Base-by-base conservation (phyloP, 1,140 invertebrate genomes). In the Nylanderia fulva region DNA sequence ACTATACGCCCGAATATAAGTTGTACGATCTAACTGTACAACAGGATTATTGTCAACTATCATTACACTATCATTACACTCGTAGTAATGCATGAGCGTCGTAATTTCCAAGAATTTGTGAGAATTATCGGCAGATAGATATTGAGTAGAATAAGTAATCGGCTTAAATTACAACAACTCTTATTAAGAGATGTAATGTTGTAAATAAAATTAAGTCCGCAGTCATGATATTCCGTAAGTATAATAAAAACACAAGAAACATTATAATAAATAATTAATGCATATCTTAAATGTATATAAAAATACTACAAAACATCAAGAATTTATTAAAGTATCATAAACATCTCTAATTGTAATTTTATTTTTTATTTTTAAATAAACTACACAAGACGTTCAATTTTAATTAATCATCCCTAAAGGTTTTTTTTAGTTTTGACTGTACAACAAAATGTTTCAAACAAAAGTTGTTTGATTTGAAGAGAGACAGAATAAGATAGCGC, bases 111-210 rank as follows among this genome's bases (percentile, higher is more conserved):
- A 56, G 8, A 21, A 27, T 27, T 33, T 27, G 2, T 33, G 7
- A 56, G 8, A 21, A 27, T 27, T 36, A n/a, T 64, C 42, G 13
- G 7, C n/a, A 3, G 13, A n/a, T 3, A 33, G 54, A 42, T 8
- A 11, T 2, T 9, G n/a, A 48, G 15, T 15, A 48, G 13, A 48
- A 48, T 3, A 48, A 48, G 0, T 18, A 48, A 69, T 18, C 1
- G 15, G 15, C 8, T n/a, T 24, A 11, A 69, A 39, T 42, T 18
- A 36, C 11, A n/a, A 56, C 1, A 2, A 48, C 15, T 18, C n/a
- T n/a, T n/a, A n/a, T 48, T 72, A 72, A 56, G 24, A 45, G 7
- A 48, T 63, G 24, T 63, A 45, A 63, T 24, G n/a, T 29, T 27
- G 13, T 8, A 29, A 72, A 24, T 33, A 6, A 29, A 9, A 11